Evolutionary conservation across 2,888 invertebrate species (phyloP).

Genomic region (Drosophila atripex): DNA sequence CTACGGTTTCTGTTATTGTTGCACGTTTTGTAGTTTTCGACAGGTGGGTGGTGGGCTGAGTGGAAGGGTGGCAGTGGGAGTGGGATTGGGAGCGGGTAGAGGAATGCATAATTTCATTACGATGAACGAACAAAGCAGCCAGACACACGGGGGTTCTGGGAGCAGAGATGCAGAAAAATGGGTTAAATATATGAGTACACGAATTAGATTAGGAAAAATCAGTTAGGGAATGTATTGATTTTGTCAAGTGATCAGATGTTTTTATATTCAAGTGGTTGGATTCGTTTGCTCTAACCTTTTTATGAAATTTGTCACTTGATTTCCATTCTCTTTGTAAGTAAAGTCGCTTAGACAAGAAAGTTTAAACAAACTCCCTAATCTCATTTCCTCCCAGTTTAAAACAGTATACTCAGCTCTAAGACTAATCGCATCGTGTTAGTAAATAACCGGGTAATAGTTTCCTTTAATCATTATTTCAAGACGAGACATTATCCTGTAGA

Average conservation of each 20-base stretch:
- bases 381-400: too few relatives aligned
- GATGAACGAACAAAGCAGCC: conserved; percentile 29
- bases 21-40: conserved; percentile 71
- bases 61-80: conserved; percentile 12
- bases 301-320: too few relatives aligned
- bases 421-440: background rate
- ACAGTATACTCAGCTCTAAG: background rate
- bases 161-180: background rate
- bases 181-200: conserved; percentile 1
- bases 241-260: background rate
- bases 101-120: conserved; percentile 56
- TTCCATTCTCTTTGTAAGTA: too few relatives aligned
- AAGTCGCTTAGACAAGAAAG: too few relatives aligned
- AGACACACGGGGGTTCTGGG: background rate
- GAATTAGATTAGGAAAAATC: background rate
- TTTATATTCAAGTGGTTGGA: background rate
- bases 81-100: conserved; percentile 49
- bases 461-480: background rate
- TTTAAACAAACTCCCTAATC: too few relatives aligned
- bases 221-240: background rate
- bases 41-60: conserved; percentile 50
- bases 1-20: conserved; percentile 40
- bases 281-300: background rate
- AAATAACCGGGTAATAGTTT: background rate
- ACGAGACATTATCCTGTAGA: background rate